Evolutionary conservation across 2,113 vertebrate species (phyloP).

Genomic region (Vimba vimba): DNA sequence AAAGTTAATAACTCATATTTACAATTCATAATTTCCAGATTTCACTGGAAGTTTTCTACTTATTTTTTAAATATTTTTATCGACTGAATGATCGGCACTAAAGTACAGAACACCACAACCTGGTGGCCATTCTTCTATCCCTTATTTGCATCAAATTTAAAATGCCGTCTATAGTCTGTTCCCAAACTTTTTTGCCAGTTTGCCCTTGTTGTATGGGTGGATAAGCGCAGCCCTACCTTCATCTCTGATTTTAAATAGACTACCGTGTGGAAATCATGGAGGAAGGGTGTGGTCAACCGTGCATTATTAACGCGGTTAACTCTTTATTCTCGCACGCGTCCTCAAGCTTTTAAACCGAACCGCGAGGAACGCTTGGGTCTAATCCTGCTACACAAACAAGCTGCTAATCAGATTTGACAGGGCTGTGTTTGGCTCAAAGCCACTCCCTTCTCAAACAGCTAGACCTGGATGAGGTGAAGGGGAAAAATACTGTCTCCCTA

Average conservation of each 20-base stretch:
- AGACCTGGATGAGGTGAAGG: constrained; percentile 24
- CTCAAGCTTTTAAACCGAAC: constrained; percentile 29
- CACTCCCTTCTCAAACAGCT: constrained; percentile 20
- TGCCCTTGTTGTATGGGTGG: not conserved
- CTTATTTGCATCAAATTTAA: not conserved
- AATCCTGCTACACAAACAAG: constrained; percentile 50
- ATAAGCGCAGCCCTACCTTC: not conserved
- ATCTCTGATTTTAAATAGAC: not conserved
- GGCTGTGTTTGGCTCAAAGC: constrained; percentile 11
- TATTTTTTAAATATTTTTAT: no score
- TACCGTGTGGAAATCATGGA: not conserved
- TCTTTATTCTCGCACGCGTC: not conserved
- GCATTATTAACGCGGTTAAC: constrained; percentile 40
- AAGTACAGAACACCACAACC: no score
- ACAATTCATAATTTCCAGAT: not conserved
- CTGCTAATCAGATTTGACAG: constrained; percentile 53
- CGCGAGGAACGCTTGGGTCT: constrained; percentile 5
- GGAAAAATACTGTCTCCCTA: not conserved
- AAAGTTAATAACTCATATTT: not conserved
- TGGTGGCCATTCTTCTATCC: not conserved
- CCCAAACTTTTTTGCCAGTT: not conserved
- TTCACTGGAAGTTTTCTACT: no score
- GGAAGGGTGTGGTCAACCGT: constrained; percentile 13
- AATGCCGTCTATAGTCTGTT: not conserved
- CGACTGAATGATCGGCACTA: no score